Evolutionary conservation across 2,113 vertebrate genomes (phyloP).

Genomic region (Etia nguti): DNA sequence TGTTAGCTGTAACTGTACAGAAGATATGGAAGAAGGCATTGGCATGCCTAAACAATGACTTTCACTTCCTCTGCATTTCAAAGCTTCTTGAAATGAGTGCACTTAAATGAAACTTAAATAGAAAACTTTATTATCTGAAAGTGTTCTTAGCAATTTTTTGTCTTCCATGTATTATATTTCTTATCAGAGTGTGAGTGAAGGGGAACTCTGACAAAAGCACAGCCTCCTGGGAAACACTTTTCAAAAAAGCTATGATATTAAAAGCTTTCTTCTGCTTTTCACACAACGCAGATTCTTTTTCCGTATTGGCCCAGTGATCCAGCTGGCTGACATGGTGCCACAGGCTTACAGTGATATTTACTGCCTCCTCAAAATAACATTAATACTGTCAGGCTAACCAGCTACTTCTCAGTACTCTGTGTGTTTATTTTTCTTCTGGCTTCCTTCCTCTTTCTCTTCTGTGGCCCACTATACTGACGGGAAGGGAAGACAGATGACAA

Average conservation of each 20-base stretch:
- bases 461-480: neutral
- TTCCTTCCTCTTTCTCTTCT: conserved; percentile 17
- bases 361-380: conserved; percentile 8
- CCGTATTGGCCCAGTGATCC: neutral
- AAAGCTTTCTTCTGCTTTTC: neutral
- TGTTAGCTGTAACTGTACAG: neutral
- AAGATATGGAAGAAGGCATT: neutral
- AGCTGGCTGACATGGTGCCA: neutral
- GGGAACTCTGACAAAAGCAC: neutral
- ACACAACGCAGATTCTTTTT: neutral
- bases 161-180: neutral
- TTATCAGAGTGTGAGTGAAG: neutral
- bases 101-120: neutral
- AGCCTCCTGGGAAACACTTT: neutral
- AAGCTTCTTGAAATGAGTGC: neutral
- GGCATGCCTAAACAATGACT: neutral
- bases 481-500: conserved; percentile 17
- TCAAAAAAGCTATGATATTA: neutral
- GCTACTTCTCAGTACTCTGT: neutral
- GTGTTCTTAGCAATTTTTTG: neutral
- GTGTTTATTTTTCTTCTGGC: conserved; percentile 13
- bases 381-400: neutral
- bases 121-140: neutral
- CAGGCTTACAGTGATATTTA: conserved; percentile 13
- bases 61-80: neutral